These are phyloP conservation scores for Dryococelus australis DNA, from an alignment of 2,888 invertebrate genomes.

Conservation along the genomic window DNA sequence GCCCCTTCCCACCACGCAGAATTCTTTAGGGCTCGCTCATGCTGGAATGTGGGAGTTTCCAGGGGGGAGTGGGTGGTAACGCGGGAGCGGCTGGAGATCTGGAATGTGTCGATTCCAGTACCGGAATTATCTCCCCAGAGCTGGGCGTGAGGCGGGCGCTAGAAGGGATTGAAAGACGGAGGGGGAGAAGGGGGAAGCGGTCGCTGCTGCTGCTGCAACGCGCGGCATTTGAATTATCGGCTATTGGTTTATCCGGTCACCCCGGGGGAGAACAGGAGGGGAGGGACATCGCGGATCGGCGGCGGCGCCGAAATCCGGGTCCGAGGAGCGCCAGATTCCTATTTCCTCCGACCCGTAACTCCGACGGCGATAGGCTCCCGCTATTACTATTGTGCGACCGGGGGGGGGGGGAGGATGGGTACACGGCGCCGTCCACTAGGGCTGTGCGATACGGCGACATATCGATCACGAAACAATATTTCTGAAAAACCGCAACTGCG, in stretches of 20 bases:
- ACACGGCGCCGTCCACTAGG: too few species aligned
- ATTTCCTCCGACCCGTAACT: neutral
- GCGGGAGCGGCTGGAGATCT: conserved; percentile 16
- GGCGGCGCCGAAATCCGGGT: neutral
- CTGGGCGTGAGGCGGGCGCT: too few species aligned
- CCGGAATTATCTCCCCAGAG: neutral
- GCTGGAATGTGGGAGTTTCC: neutral
- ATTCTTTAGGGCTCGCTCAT: neutral
- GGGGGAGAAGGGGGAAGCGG: neutral
- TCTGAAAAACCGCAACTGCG: too few species aligned
- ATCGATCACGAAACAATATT: too few species aligned
- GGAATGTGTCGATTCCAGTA: conserved; percentile 5
- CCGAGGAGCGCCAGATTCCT: neutral
- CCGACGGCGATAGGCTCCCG: neutral
- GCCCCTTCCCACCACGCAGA: neutral
- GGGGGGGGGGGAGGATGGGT: too few species aligned
- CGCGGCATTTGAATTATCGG: conserved; percentile 11
- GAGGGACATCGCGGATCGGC: too few species aligned
- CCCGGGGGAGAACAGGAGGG: too few species aligned
- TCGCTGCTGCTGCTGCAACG: neutral
- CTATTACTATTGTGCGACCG: too few species aligned
- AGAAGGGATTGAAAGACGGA: neutral
- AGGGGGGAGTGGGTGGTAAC: neutral
- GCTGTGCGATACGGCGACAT: too few species aligned
- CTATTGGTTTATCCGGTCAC: neutral